Conservation (phyloP, 2,113 vertebrate species). For the Pionites leucogaster region DNA sequence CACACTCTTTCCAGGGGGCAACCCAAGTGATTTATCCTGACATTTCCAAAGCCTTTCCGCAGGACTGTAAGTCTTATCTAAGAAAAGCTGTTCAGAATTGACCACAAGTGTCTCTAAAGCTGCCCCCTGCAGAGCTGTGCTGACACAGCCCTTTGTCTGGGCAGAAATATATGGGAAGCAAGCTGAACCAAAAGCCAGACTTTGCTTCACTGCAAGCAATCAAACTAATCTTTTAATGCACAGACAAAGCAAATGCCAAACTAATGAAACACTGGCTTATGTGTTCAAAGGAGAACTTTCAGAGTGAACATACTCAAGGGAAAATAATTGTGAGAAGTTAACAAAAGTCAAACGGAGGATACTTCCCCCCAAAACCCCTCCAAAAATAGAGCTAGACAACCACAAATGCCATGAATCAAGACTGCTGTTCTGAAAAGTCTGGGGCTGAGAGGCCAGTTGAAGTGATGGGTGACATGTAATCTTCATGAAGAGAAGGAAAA, state of each 20-base stretch:
- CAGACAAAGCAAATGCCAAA: slow-evolving; percentile 52
- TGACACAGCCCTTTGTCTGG: neutral
- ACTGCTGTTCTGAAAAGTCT: neutral
- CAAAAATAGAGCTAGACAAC: neutral
- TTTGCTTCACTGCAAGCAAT: neutral
- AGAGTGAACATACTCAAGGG: neutral
- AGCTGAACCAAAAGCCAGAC: neutral
- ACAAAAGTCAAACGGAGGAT: neutral
- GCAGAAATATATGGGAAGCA: neutral
- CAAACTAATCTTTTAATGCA: slow-evolving; percentile 35
- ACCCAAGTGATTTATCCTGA: neutral
- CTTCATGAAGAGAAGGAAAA: neutral
- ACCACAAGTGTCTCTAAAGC: neutral
- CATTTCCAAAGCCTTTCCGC: neutral
- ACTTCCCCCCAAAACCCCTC: neutral
- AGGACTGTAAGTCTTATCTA: neutral
- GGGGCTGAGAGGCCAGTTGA: neutral
- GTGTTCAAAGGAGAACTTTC: neutral
- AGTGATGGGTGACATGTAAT: neutral
- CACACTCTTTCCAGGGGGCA: neutral
- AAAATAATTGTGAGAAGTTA: neutral
- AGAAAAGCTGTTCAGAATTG: neutral
- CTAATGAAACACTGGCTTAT: neutral
- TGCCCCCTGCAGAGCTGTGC: neutral
- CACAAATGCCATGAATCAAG: neutral